A percentile compares a stretch with the other conserved stretches of the same genome.
Evolutionary conservation across 2,888 invertebrate species (phyloP).

Genomic region (Pammene aurita): DNA sequence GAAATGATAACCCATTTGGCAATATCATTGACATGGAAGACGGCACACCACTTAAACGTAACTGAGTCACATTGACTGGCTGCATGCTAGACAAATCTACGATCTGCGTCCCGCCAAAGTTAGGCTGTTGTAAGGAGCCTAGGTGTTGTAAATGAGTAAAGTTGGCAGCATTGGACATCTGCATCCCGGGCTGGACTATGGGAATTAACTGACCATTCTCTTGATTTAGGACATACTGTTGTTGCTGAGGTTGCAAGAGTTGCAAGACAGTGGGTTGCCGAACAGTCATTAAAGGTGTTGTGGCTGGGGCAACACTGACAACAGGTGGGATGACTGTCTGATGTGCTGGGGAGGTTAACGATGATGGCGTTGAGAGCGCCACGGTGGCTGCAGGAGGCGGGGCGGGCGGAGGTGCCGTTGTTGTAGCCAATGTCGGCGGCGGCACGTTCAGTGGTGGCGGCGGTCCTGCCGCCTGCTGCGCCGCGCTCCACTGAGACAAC

Average conservation of each 20-base stretch:
- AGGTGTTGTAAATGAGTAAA: constrained; percentile 71
- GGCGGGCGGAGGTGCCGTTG: constrained; percentile 64
- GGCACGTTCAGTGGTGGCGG: constrained; percentile 74
- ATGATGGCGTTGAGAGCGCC: constrained; percentile 64
- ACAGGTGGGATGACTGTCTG: constrained; percentile 69
- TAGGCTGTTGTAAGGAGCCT: constrained; percentile 68
- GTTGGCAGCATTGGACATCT: constrained; percentile 70
- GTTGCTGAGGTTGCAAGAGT: constrained; percentile 70
- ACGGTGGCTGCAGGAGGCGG: constrained; percentile 66
- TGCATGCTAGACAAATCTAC: constrained; percentile 77
- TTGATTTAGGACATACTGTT: constrained; percentile 77
- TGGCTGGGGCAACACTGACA: constrained; percentile 71
- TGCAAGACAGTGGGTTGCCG: constrained; percentile 76
- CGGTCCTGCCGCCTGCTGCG: constrained; percentile 72
- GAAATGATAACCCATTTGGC: constrained; percentile 71
- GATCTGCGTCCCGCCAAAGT: constrained; percentile 71
- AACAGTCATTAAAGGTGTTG: constrained; percentile 75
- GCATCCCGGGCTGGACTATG: constrained; percentile 76
- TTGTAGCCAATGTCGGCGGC: constrained; percentile 69
- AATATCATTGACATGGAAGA: constrained; percentile 80
- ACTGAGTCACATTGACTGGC: constrained; percentile 75
- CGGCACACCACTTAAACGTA: constrained; percentile 73
- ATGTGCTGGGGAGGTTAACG: constrained; percentile 64
- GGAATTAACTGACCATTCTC: constrained; percentile 79
- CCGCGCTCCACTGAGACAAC: constrained; percentile 78